Evolutionary conservation across 2,888 invertebrate genomes (phyloP).

Genomic region (Protonemura montana): DNA sequence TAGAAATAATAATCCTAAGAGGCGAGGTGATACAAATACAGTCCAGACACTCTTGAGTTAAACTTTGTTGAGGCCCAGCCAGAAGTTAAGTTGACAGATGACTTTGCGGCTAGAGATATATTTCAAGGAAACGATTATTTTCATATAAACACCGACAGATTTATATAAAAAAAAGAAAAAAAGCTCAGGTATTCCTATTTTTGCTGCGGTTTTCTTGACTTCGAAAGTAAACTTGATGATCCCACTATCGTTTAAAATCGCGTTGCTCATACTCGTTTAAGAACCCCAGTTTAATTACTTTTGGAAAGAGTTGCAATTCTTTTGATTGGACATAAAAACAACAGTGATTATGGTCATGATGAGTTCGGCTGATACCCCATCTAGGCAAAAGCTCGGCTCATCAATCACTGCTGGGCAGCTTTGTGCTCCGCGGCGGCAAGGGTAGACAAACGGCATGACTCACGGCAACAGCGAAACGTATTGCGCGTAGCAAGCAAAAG

Average conservation of each 20-base stretch:
- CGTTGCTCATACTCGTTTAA: no score
- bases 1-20: neutral
- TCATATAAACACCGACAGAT: neutral
- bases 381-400: constrained; percentile 20
- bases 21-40: neutral
- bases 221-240: no score
- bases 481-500: neutral
- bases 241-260: no score
- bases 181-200: no score
- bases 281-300: neutral
- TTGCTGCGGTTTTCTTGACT: no score
- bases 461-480: neutral
- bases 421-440: neutral
- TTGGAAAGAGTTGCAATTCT: neutral
- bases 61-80: neutral
- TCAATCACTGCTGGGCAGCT: constrained; percentile 33
- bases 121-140: neutral
- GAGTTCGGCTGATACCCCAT: neutral
- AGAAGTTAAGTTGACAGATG: neutral
- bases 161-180: neutral
- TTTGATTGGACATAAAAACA: neutral
- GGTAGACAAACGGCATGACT: constrained; percentile 9
- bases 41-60: neutral
- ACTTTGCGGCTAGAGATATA: neutral
- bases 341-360: neutral